Conservation (phyloP, 2,888 invertebrate genomes). For the Mactromeris polynyma region DNA sequence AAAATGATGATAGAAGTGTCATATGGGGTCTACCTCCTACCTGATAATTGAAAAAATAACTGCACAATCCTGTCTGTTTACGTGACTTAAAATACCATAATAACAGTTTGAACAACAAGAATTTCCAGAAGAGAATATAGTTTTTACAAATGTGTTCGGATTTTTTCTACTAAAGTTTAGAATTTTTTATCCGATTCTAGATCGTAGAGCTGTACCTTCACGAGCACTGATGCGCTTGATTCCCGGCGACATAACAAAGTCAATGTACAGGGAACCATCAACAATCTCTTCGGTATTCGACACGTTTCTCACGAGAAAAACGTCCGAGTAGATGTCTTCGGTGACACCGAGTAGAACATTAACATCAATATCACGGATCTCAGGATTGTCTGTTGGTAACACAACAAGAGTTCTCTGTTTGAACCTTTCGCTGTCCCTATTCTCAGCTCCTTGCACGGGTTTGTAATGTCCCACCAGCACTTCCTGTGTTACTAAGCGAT, state of each 20-base stretch:
- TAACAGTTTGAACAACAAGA: too few species aligned
- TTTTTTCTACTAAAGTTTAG: too few species aligned
- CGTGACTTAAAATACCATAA: too few species aligned
- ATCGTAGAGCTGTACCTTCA: neutral
- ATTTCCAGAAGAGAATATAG: too few species aligned
- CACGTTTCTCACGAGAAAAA: conserved; percentile 50
- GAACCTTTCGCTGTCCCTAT: conserved; percentile 35
- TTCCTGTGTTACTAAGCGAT: conserved; percentile 48
- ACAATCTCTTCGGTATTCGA: conserved; percentile 15
- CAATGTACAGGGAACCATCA: conserved; percentile 52
- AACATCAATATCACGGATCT: conserved; percentile 54
- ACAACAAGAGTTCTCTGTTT: conserved; percentile 52
- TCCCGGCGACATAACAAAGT: conserved; percentile 40
- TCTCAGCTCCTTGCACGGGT: conserved; percentile 37
- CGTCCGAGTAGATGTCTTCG: conserved; percentile 44
- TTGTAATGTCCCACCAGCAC: conserved; percentile 57
- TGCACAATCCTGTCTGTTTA: too few species aligned
- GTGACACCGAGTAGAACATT: conserved; percentile 41
- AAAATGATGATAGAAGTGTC: too few species aligned
- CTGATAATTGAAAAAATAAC: too few species aligned
- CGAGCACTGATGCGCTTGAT: conserved; percentile 8
- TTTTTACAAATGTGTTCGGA: too few species aligned
- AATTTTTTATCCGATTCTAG: too few species aligned
- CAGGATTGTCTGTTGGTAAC: conserved; percentile 44
- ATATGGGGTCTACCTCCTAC: too few species aligned